These are phyloP conservation scores for Pelvicachromis taeniatus DNA, from an alignment of 2,113 vertebrate species.

Conservation along the genomic window DNA sequence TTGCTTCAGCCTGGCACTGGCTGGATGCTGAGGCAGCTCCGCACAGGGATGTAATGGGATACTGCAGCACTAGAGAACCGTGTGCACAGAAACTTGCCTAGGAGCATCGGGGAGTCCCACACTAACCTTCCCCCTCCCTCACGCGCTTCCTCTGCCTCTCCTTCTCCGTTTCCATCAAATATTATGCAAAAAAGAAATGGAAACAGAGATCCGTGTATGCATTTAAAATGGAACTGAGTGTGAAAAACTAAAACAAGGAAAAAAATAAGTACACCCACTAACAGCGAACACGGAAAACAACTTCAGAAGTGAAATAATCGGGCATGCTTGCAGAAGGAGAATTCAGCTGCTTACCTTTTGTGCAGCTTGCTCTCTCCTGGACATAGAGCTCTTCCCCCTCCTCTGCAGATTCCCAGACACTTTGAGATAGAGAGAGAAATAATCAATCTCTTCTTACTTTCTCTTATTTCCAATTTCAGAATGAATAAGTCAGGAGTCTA, in stretches of 20 bases:
- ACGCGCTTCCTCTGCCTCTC: neutral
- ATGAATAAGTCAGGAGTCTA: conserved; percentile 26
- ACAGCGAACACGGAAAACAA: conserved; percentile 4
- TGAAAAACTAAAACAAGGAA: neutral
- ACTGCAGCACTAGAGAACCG: conserved; percentile 75
- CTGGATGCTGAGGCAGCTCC: conserved; percentile 59
- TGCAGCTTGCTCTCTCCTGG: conserved; percentile 34
- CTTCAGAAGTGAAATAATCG: conserved; percentile 32
- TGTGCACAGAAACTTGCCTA: conserved; percentile 73
- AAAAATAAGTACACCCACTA: neutral
- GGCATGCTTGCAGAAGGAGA: neutral
- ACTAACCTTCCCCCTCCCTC: conserved; percentile 48
- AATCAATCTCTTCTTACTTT: conserved; percentile 63
- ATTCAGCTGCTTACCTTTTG: conserved; percentile 49
- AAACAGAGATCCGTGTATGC: neutral
- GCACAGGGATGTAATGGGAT: conserved; percentile 64
- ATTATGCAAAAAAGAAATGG: neutral
- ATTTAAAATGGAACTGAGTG: neutral
- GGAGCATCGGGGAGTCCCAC: conserved; percentile 72
- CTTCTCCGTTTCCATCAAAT: conserved; percentile 12
- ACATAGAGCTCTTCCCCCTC: conserved; percentile 29
- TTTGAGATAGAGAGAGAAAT: conserved; percentile 70
- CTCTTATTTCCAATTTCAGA: conserved; percentile 64
- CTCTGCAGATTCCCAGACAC: conserved; percentile 56
- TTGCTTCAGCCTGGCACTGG: neutral